Conservation (phyloP, 2,888 invertebrate species). For the Aporophyla nigra region DNA sequence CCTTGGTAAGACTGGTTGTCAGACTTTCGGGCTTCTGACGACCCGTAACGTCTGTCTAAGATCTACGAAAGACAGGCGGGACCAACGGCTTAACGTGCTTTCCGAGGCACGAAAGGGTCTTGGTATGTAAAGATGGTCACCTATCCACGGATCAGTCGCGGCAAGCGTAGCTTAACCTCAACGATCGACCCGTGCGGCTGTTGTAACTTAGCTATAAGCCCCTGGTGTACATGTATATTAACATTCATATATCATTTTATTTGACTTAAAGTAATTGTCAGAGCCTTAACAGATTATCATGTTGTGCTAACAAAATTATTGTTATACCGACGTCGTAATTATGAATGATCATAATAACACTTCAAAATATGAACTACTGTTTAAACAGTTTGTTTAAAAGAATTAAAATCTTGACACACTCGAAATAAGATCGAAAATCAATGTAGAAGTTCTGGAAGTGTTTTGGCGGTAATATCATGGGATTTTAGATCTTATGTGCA, state of each 20-base stretch:
- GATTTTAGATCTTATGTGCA: neutral
- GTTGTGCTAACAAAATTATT: conserved; percentile 54
- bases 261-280: neutral
- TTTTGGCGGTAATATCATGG: neutral
- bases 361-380: conserved; percentile 25
- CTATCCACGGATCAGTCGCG: no score
- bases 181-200: no score
- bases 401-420: neutral
- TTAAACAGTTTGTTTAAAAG: neutral
- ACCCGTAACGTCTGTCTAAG: no score
- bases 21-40: no score
- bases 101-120: no score
- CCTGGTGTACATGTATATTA: neutral
- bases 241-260: neutral
- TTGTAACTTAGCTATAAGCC: no score
- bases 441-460: neutral
- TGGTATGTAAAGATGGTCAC: no score
- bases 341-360: conserved; percentile 49
- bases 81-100: no score
- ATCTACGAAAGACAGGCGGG: no score
- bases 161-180: no score
- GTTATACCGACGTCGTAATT: conserved; percentile 45
- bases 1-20: no score
- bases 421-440: conserved; percentile 14
- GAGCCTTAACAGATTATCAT: conserved; percentile 53